Evolutionary conservation across 2,113 vertebrate species (phyloP), one percentile per base, ranked within the genome.

Genomic region (Heterochromis multidens): DNA sequence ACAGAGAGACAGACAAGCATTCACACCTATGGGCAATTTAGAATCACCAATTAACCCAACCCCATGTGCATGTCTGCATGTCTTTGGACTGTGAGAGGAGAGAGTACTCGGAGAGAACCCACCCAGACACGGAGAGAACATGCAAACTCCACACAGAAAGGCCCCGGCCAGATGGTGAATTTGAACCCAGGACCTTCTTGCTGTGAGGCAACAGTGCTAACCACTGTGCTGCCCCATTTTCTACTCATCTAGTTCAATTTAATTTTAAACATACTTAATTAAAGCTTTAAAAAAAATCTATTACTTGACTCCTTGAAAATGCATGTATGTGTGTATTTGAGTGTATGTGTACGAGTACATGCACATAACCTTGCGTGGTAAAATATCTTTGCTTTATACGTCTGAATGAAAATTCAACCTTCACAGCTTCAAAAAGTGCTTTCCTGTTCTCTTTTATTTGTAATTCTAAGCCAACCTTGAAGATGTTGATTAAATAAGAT

Each of bases 401-500:
- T 52, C 29, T 74, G 43, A 74, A 21, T 52, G 25, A 74, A 74
- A 52, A 52, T 74, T 0, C 21, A 52, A 74, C 0, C 43, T 74
- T 27, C 43, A 72, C 43, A 52, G 67, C 25, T 21, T 1, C 16
- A 49, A 72, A 43, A 72, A 29, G 65, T 29, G 43, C 49, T 13
- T 52, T 31, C 17, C 67, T 65, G 29, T 80, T 65, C 33, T 79
- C 2, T 3, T 14, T 40, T 57, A 35, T 46, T 82, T 77, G 35
- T 13, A 46, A 49, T 29, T 83, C 49, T 27, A 19, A 56, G 57
- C 9, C 27, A 74, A 74, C 77, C 56, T 61, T 40, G 61, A 81
- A 65, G 33, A 65, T 83, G 72, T 17, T 7, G 54, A 63, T 80
- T 21, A 21, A 78, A 59, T 80, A 16, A 27, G 59, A n/a, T n/a